phyloP scores from a whole-genome alignment of 2,797 vertebrate genomes.

The Thripadectes ignobilis region DNA sequence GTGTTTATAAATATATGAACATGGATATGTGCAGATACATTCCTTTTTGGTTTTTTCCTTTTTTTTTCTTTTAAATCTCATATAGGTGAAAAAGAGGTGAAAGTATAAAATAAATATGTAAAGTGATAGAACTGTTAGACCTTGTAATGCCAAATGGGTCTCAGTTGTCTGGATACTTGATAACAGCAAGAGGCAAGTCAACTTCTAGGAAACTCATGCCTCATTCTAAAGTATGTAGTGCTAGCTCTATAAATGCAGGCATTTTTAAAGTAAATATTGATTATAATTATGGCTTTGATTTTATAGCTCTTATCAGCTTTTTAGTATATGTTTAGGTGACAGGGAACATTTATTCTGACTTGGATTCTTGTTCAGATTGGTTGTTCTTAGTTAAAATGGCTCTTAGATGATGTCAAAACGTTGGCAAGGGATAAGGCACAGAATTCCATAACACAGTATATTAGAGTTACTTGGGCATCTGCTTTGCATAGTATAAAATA shows the following conservation, averaged over 20 bases:
- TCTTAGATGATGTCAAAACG: not conserved
- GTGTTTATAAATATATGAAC: not conserved
- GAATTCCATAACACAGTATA: not conserved
- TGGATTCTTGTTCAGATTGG: not conserved
- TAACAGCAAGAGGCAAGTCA: not conserved
- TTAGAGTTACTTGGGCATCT: not conserved
- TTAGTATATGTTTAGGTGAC: not conserved
- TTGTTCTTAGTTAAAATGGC: not conserved
- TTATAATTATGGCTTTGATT: not conserved
- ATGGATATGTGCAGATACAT: accelerated
- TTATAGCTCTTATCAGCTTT: not conserved
- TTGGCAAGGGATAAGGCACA: not conserved
- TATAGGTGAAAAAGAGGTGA: not conserved
- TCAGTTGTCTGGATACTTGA: not conserved
- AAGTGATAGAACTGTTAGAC: not conserved
- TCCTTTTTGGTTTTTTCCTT: not conserved
- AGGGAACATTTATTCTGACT: not conserved
- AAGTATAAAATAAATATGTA: not conserved
- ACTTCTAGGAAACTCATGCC: not conserved
- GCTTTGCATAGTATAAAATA: not conserved
- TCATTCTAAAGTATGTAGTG: not conserved
- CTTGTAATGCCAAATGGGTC: not conserved
- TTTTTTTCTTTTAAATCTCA: not conserved
- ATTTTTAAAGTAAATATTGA: not conserved
- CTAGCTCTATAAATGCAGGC: not conserved